These are phyloP conservation scores for Bursaphelenchus okinawaensis DNA, from an alignment of 2,888 invertebrate species.

Conservation along the genomic window DNA sequence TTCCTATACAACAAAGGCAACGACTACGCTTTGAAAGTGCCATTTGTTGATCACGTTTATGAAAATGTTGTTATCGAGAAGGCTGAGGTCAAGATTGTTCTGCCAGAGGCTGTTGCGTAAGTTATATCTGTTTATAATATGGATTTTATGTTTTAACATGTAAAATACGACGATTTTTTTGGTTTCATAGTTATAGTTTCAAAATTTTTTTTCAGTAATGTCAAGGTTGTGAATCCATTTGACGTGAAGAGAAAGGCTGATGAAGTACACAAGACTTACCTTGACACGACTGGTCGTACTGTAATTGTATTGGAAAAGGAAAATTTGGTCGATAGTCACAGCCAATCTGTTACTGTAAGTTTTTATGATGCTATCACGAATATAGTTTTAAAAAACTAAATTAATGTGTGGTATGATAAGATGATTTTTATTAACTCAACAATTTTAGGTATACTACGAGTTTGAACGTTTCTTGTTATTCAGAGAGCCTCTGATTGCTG, in stretches of 20 bases:
- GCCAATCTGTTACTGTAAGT: conserved; percentile 68
- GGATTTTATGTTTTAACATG: neutral
- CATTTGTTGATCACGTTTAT: conserved; percentile 89
- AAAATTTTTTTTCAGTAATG: conserved; percentile 62
- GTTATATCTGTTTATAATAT: conserved; percentile 11
- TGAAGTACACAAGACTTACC: conserved; percentile 79
- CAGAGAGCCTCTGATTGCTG: conserved; percentile 84
- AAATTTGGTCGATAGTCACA: conserved; percentile 90
- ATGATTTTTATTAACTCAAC: too few relatives aligned
- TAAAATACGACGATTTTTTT: conserved; percentile 1
- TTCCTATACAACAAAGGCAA: conserved; percentile 75
- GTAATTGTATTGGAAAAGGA: conserved; percentile 75
- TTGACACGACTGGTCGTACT: conserved; percentile 87
- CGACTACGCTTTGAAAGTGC: conserved; percentile 74
- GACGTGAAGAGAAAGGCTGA: conserved; percentile 71
- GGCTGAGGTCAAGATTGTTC: conserved; percentile 76
- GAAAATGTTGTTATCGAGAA: conserved; percentile 94
- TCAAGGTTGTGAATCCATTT: conserved; percentile 77
- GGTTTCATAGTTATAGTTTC: neutral
- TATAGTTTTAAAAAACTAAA: neutral
- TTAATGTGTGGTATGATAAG: too few relatives aligned
- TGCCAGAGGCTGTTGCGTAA: conserved; percentile 78
- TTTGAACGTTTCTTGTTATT: conserved; percentile 80
- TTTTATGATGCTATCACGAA: neutral
- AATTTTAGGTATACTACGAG: conserved; percentile 71